Conservation (phyloP, 1,140 invertebrate species). For the Periplaneta americana region DNA sequence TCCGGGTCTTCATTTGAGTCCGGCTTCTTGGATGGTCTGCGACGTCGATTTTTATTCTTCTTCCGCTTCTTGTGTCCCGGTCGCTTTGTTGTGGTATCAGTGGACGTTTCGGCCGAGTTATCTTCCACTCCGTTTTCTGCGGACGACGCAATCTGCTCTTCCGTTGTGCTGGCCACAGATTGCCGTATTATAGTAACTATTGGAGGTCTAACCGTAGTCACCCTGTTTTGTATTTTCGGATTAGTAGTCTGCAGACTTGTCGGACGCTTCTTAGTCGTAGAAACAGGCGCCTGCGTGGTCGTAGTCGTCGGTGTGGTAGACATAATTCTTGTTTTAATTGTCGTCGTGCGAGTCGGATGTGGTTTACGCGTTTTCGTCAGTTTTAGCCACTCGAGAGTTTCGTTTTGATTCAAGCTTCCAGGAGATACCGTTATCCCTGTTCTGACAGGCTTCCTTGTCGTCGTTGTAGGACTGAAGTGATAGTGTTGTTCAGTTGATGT, state of each 20-base stretch:
- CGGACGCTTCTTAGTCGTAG: background rate
- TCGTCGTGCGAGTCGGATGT: conserved; percentile 6
- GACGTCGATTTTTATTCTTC: conserved; percentile 53
- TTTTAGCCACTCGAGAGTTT: background rate
- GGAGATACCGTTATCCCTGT: background rate
- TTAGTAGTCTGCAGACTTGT: background rate
- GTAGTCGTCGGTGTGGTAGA: conserved; percentile 26
- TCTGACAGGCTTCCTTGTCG: conserved; percentile 7
- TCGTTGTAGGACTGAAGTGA: background rate
- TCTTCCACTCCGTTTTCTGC: background rate
- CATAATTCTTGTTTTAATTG: conserved; percentile 21
- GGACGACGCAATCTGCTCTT: background rate
- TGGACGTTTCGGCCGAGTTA: conserved; percentile 22
- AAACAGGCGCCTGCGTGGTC: conserved; percentile 13
- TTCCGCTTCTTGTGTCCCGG: conserved; percentile 38
- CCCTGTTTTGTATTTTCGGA: background rate
- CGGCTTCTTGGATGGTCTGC: conserved; percentile 35
- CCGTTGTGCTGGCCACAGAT: background rate
- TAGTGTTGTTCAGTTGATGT: too few species aligned
- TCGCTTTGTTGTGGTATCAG: conserved; percentile 23
- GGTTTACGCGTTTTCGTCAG: background rate
- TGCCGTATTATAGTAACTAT: background rate
- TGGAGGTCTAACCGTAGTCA: background rate
- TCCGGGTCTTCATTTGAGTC: conserved; percentile 26
- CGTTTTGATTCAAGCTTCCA: background rate